phyloP scores from a whole-genome alignment of 2,888 invertebrate species.

The Panopea generosa region DNA sequence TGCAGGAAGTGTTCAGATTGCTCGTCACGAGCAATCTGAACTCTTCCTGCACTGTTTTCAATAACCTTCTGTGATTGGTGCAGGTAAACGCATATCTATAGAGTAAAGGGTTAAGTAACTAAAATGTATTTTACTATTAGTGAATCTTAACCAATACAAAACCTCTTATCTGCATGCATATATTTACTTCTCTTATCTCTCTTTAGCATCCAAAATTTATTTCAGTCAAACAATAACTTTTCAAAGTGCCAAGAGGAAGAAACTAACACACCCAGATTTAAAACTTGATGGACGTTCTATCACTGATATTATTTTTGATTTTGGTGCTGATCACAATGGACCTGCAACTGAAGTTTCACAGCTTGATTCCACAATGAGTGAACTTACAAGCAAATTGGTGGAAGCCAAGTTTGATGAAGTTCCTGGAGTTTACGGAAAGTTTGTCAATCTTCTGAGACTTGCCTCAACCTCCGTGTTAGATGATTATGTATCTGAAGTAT shows the following conservation, averaged over 20 bases:
- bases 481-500: conserved; percentile 28
- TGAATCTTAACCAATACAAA: too few relatives aligned
- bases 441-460: conserved; percentile 48
- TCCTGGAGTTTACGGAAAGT: conserved; percentile 36
- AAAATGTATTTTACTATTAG: too few relatives aligned
- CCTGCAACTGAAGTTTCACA: conserved; percentile 6
- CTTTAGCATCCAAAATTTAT: too few relatives aligned
- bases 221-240: conserved; percentile 43
- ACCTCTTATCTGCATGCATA: too few relatives aligned
- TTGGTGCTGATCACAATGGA: conserved; percentile 13
- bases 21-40: too few relatives aligned
- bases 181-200: too few relatives aligned
- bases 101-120: too few relatives aligned
- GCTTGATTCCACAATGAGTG: conserved; percentile 10
- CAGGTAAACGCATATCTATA: too few relatives aligned
- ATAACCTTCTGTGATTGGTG: too few relatives aligned
- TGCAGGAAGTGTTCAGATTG: too few relatives aligned
- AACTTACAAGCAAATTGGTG: conserved; percentile 10
- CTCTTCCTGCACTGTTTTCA: too few relatives aligned
- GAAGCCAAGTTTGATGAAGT: conserved; percentile 19
- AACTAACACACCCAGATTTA: conserved; percentile 6
- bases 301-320: conserved; percentile 42
- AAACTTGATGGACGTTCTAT: conserved; percentile 22
- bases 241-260: conserved; percentile 3
- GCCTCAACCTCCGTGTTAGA: conserved; percentile 20